Evolutionary conservation across 2,113 vertebrate genomes (phyloP), one percentile per base, ranked within the genome.

Genomic region (Lepisosteus oculatus): DNA sequence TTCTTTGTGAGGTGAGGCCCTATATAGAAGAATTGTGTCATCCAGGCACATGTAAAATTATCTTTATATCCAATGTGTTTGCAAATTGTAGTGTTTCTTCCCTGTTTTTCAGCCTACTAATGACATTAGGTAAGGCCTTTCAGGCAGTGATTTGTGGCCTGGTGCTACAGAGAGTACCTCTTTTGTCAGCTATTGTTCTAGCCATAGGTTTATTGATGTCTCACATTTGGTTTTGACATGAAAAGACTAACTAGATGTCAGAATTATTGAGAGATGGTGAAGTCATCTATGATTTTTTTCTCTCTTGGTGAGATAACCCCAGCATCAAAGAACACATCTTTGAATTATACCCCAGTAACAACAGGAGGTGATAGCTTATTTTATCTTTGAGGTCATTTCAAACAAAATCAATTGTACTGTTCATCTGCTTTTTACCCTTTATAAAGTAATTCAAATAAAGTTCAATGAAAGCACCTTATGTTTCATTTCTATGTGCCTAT

Each of bases 101-200:
- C 29, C 72, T 72, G 41, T 43, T 65, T 74, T 70, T 41, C 56
- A 73, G 59, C 63, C 67, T 75, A 70, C 67, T 80, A 75, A 77
- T 67, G 70, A 43, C 59, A 77, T 73, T 71, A 71, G 9, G 43
- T 59, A 70, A 43, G 73, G 56, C 63, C 68, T 71, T 67, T 51
- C 55, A 43, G 67, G 65, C 68, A 73, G 75, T 72, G 75, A 77
- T 74, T 75, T 73, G 65, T 68, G 67, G 64, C 75, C 72, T 74
- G 70, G 62, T 74, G 66, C 75, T 61, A 69, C 11, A 66, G 56
- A 55, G 67, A 80, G 71, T 71, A 90, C 90, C 81, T 89, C 90
- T 87, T 86, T 90, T 87, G 88, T 82, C 84, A 81, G 84, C 78
- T 88, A 90, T 84, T 84, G 88, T 88, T 80, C 29, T 90, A 86